Evolutionary conservation across 2,888 invertebrate genomes (phyloP).

Genomic region (Andrena chrysosceles): DNA sequence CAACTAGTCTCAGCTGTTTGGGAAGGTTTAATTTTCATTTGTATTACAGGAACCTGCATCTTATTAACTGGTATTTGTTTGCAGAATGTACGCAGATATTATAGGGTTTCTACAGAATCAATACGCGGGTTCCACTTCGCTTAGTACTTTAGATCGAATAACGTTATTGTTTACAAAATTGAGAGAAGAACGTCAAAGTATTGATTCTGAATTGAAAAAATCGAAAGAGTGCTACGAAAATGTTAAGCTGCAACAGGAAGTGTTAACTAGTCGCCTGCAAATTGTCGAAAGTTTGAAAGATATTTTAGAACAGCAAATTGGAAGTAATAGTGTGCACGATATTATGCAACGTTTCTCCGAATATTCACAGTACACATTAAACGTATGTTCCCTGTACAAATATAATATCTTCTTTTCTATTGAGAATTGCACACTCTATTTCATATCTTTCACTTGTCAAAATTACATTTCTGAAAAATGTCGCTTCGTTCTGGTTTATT

Average conservation of each 20-base stretch:
- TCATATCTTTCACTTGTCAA: conserved; percentile 1
- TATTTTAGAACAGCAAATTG: conserved; percentile 81
- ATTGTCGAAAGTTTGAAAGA: conserved; percentile 81
- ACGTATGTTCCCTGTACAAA: conserved; percentile 66
- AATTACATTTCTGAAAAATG: no score
- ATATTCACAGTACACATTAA: conserved; percentile 75
- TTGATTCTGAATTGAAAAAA: conserved; percentile 68
- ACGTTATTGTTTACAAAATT: conserved; percentile 66
- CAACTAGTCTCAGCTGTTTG: background rate
- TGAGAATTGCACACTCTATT: background rate
- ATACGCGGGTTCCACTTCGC: conserved; percentile 79
- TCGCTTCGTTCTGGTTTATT: background rate
- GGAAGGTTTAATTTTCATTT: background rate
- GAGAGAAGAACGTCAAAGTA: conserved; percentile 64
- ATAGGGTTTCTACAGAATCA: conserved; percentile 79
- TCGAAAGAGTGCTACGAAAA: conserved; percentile 71
- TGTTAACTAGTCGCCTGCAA: conserved; percentile 74
- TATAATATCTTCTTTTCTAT: background rate
- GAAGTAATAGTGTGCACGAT: conserved; percentile 74
- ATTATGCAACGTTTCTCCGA: conserved; percentile 79
- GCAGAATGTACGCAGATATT: conserved; percentile 75
- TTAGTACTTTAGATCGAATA: conserved; percentile 75
- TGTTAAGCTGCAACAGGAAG: conserved; percentile 75
- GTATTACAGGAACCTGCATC: background rate
- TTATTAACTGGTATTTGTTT: conserved; percentile 45